A percentile compares a stretch with the other conserved stretches of the same genome.
phyloP scores from a whole-genome alignment of 2,888 invertebrate species.

The Xestobium rufovillosum region DNA sequence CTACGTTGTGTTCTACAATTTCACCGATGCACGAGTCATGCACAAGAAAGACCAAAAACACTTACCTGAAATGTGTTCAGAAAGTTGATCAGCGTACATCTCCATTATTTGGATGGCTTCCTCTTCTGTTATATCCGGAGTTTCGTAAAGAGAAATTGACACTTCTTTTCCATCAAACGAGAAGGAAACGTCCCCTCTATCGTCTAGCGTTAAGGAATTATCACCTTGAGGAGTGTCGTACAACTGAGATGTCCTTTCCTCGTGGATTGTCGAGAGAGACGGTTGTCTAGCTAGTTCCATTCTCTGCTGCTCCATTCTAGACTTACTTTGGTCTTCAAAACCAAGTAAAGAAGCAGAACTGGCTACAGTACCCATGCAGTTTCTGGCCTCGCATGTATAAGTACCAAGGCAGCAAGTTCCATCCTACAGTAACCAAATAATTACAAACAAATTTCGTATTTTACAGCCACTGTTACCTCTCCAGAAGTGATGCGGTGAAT shows the following conservation, averaged over 20 bases:
- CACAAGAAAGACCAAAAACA: conserved; percentile 2
- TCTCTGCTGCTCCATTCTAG: conserved; percentile 48
- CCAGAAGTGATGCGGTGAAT: conserved; percentile 87
- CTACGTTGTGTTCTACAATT: conserved; percentile 70
- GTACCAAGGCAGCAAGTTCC: conserved; percentile 85
- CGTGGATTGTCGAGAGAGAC: conserved; percentile 85
- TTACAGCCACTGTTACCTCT: conserved; percentile 43
- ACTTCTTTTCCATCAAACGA: conserved; percentile 90
- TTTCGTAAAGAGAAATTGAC: conserved; percentile 84
- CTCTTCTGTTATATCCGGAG: conserved; percentile 86
- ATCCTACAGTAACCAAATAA: conserved; percentile 43
- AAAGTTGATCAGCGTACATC: conserved; percentile 90
- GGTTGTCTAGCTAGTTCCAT: conserved; percentile 60
- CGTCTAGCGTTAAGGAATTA: conserved; percentile 63
- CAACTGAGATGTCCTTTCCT: conserved; percentile 82
- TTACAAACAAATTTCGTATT: conserved; percentile 8
- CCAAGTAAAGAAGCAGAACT: conserved; percentile 83
- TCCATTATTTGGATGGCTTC: conserved; percentile 87
- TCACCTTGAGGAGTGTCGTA: conserved; percentile 72
- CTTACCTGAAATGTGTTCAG: conserved; percentile 70
- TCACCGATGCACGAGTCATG: not conserved
- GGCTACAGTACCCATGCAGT: conserved; percentile 85
- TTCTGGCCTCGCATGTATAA: conserved; percentile 83
- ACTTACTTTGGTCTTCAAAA: conserved; percentile 66
- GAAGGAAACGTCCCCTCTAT: conserved; percentile 80